Evolutionary conservation across 2,113 vertebrate genomes (phyloP), one percentile per base, ranked within the genome.

Genomic region (Nansenia antarctica): DNA sequence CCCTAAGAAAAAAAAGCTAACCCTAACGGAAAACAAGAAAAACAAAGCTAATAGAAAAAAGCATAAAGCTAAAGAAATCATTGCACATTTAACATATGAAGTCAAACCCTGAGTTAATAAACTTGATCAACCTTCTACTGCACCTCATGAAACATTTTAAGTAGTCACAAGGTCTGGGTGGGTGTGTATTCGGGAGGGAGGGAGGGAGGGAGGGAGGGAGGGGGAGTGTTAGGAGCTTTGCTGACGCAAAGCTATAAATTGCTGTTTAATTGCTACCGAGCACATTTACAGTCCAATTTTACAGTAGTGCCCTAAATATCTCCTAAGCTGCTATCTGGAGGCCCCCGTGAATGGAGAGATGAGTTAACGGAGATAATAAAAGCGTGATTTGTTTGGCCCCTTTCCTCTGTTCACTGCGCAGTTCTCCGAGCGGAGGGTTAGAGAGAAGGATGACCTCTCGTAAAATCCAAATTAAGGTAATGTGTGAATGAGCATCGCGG

Each of bases 201-300:
- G n/a, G n/a, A n/a, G n/a, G n/a, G n/a, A n/a, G n/a, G n/a, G n/a
- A n/a, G n/a, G n/a, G n/a, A n/a, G n/a, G n/a, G n/a, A n/a, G n/a
- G n/a, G n/a, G n/a, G 54, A 8, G 29, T 2, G 15, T 26, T 69
- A 29, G 20, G 11, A 39, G n/a, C 35, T 20, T 30, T 30, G 47
- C 34, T 70, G 68, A 73, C 49, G 63, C 62, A 71, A 54, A 77
- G 57, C 66, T 42, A 82, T 86, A 78, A 81, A 80, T 82, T 73
- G 65, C 29, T 18, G 53, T 69, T 67, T 65, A 81, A 81, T 66
- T 74, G 69, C 70, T 9, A 55, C 18, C 37, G 59, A 81, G 69
- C 63, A 72, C 74, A 71, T 82, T 75, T 78, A 58, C 55, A 62
- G 37, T 67, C 62, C 49, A 60, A 37, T 79, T 83, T 84, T 80